Percentiles rank a stretch among this genome's conserved stretches.
phyloP scores from a whole-genome alignment of 2,113 vertebrate genomes.

The Oxyruncus cristatus region DNA sequence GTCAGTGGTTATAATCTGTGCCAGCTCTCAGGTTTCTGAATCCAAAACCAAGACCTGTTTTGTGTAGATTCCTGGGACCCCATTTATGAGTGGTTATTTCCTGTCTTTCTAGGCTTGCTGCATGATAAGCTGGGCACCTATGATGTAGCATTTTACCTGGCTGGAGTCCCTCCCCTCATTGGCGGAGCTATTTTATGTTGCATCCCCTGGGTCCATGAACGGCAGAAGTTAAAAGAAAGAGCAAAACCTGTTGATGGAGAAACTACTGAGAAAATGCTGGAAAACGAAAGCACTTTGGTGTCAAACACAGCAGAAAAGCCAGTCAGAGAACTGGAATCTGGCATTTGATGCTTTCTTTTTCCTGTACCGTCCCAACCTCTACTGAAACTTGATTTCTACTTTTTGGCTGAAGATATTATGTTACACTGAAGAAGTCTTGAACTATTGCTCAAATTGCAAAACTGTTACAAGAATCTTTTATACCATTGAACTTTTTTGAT shows the following conservation, averaged over 20 bases:
- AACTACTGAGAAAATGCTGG: constrained; percentile 80
- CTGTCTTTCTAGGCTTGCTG: constrained; percentile 80
- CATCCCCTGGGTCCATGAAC: constrained; percentile 90
- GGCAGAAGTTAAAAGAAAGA: constrained; percentile 62
- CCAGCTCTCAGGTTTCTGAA: background rate
- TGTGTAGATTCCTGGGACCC: background rate
- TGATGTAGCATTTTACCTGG: constrained; percentile 90
- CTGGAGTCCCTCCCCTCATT: constrained; percentile 91
- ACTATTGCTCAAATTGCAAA: constrained; percentile 39
- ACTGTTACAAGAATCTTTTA: constrained; percentile 49
- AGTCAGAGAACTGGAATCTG: constrained; percentile 78
- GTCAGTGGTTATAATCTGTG: background rate
- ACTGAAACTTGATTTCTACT: constrained; percentile 40
- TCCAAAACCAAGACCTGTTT: fast-evolving
- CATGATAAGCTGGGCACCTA: constrained; percentile 85
- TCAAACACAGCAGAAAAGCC: constrained; percentile 9
- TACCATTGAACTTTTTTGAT: constrained; percentile 15
- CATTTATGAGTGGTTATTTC: background rate
- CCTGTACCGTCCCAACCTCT: constrained; percentile 28
- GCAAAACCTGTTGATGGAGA: constrained; percentile 56
- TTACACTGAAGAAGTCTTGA: constrained; percentile 34
- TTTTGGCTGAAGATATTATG: constrained; percentile 53
- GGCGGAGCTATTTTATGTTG: constrained; percentile 87
- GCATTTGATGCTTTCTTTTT: constrained; percentile 71
- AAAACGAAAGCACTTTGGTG: constrained; percentile 58